Evolutionary conservation across 2,113 vertebrate species (phyloP).

Genomic region (Festucalex cinctus): DNA sequence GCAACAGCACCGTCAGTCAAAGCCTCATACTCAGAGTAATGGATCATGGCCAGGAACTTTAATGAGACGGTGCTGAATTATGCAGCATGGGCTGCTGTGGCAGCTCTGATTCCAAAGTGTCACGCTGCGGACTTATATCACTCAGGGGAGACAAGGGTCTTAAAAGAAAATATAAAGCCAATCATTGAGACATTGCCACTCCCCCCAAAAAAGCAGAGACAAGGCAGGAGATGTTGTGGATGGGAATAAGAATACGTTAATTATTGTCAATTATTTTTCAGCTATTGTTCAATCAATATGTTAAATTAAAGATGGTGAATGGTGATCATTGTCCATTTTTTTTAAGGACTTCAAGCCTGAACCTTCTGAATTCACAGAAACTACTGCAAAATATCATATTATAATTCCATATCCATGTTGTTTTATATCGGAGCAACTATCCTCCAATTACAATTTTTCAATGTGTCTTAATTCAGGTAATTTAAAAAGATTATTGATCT

Average conservation of each 20-base stretch:
- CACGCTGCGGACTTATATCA: slow-evolving; percentile 54
- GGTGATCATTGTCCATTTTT: neutral
- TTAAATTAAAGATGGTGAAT: neutral
- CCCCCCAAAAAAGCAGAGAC: slow-evolving; percentile 23
- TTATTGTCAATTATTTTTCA: no score
- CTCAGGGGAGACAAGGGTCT: slow-evolving; percentile 38
- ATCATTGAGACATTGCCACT: slow-evolving; percentile 44
- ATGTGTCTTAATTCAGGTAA: no score
- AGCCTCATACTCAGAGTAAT: slow-evolving; percentile 35
- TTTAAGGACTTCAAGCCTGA: neutral
- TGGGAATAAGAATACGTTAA: no score
- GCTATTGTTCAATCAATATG: neutral
- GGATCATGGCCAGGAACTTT: slow-evolving; percentile 57
- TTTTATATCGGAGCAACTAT: no score
- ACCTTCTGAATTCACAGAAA: neutral
- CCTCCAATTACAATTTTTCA: no score
- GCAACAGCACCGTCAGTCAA: slow-evolving; percentile 56
- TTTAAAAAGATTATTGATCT: no score
- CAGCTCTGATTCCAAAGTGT: slow-evolving; percentile 30
- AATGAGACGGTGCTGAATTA: slow-evolving; percentile 71
- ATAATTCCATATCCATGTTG: neutral
- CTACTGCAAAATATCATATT: neutral
- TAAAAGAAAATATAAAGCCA: slow-evolving; percentile 47
- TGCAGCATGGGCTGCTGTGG: slow-evolving; percentile 54
- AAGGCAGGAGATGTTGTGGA: slow-evolving; percentile 19